A percentile compares a stretch with the other conserved stretches of the same genome.
phyloP scores from a whole-genome alignment of 2,888 invertebrate genomes.

The Cephus pulcher region DNA sequence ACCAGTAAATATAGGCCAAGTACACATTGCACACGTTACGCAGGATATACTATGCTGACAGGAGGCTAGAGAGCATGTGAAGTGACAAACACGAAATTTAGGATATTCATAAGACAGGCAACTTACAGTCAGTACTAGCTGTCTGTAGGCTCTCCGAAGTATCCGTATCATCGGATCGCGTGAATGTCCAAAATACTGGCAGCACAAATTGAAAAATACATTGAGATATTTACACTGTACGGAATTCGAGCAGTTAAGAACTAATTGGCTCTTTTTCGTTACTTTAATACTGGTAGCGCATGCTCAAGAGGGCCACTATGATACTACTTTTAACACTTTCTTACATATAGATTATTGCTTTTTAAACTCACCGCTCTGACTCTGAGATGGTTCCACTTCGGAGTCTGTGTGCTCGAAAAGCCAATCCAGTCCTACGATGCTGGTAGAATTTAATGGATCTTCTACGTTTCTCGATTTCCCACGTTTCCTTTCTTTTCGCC shows the following conservation, averaged over 20 bases:
- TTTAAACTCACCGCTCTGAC: constrained; percentile 18
- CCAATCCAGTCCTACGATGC: constrained; percentile 74
- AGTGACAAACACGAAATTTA: constrained; percentile 15
- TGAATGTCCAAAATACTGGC: constrained; percentile 64
- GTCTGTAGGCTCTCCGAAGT: constrained; percentile 64
- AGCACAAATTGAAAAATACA: constrained; percentile 53
- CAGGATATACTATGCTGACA: background rate
- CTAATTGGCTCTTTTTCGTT: background rate
- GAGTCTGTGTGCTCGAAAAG: constrained; percentile 69
- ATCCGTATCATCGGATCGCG: constrained; percentile 65
- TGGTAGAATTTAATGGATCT: constrained; percentile 62
- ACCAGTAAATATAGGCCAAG: background rate
- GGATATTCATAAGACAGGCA: constrained; percentile 14
- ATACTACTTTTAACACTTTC: background rate
- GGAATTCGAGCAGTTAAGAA: background rate
- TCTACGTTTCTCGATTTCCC: constrained; percentile 51
- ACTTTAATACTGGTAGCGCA: background rate
- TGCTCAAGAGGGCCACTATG: background rate
- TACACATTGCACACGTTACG: background rate
- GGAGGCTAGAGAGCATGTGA: background rate
- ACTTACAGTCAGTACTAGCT: constrained; percentile 64
- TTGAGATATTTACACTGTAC: background rate
- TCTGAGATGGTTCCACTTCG: constrained; percentile 44
- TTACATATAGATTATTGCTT: background rate
- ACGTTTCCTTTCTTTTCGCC: constrained; percentile 37